Percentiles rank a stretch among this genome's conserved stretches.
Conservation (phyloP, 2,797 vertebrate genomes). For the Nasua narica region DNA sequence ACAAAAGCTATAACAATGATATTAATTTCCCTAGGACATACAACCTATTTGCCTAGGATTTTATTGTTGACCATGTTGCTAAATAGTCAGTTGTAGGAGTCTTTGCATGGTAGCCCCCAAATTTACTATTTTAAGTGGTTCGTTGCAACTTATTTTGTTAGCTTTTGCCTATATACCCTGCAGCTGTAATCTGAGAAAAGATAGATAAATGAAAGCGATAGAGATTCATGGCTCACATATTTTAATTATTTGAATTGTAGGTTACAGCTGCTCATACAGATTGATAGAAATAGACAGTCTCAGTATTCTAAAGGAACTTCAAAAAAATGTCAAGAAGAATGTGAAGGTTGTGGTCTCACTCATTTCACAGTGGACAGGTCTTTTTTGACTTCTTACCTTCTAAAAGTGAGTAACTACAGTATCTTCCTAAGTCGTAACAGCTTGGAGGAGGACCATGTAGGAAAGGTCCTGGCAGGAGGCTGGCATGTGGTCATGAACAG, state of each 20-base stretch:
- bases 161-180: constrained; percentile 34
- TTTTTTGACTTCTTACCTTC: neutral
- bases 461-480: neutral
- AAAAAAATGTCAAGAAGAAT: neutral
- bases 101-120: neutral
- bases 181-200: constrained; percentile 41
- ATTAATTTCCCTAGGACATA: constrained; percentile 31
- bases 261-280: constrained; percentile 52
- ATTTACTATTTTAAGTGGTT: constrained; percentile 49
- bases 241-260: constrained; percentile 64
- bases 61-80: constrained; percentile 50
- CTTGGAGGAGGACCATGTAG: neutral
- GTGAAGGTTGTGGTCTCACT: neutral
- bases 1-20: neutral
- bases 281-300: constrained; percentile 15
- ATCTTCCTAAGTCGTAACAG: neutral
- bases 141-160: constrained; percentile 47
- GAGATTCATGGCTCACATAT: constrained; percentile 51
- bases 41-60: constrained; percentile 34
- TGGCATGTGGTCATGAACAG: neutral
- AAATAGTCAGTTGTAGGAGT: constrained; percentile 13
- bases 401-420: neutral
- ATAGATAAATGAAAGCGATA: constrained; percentile 55
- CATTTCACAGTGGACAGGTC: neutral
- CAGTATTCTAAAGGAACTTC: neutral